phyloP scores from a whole-genome alignment of 2,113 vertebrate genomes.

The Myotis davidii region DNA sequence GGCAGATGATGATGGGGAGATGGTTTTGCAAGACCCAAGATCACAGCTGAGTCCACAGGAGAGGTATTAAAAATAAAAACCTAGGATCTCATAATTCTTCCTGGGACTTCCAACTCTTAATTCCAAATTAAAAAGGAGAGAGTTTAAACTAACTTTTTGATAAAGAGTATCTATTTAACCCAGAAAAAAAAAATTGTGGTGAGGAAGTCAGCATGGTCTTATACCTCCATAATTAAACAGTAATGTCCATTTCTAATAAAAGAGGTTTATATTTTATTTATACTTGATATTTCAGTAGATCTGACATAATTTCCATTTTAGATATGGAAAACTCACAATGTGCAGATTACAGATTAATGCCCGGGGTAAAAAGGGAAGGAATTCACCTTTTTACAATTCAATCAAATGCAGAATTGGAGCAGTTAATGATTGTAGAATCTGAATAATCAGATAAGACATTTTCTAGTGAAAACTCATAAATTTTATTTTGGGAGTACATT shows the following conservation, averaged over 20 bases:
- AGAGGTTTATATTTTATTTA: constrained; percentile 79
- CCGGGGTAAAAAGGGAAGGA: constrained; percentile 64
- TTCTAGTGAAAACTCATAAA: constrained; percentile 79
- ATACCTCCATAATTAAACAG: constrained; percentile 46
- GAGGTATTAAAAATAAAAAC: constrained; percentile 14
- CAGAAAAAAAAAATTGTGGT: neutral
- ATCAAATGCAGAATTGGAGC: constrained; percentile 71
- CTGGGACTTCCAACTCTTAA: neutral
- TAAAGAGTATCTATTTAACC: constrained; percentile 45
- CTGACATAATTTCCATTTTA: constrained; percentile 76
- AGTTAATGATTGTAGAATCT: constrained; percentile 78
- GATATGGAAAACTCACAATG: constrained; percentile 72
- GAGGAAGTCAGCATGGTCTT: neutral
- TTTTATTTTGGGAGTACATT: constrained; percentile 79
- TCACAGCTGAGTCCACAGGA: neutral
- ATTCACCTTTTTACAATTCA: constrained; percentile 78
- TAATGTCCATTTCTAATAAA: constrained; percentile 70
- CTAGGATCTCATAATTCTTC: constrained; percentile 16
- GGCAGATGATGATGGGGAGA: neutral
- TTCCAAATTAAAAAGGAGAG: constrained; percentile 28
- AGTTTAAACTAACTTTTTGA: constrained; percentile 57
- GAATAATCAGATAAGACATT: constrained; percentile 81
- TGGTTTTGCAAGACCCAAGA: neutral
- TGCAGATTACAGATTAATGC: constrained; percentile 69
- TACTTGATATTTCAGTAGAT: constrained; percentile 75